Base-by-base conservation (phyloP, 1,140 invertebrate genomes). In the Bacillus rossius region DNA sequence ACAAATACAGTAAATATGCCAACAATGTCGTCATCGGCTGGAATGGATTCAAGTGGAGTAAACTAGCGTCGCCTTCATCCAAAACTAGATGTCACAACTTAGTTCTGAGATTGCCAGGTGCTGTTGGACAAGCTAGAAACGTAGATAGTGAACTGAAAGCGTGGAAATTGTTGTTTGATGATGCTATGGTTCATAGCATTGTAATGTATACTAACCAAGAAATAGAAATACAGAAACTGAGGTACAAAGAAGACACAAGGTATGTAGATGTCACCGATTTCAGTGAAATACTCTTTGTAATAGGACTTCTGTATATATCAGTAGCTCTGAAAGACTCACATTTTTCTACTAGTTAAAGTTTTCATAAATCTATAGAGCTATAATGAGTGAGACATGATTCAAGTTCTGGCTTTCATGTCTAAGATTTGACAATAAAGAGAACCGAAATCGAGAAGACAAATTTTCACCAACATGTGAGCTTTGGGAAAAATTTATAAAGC, bases 401-500 rank as follows among this genome's bases (percentile, higher is more conserved):
- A n/a, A 25, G n/a, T 50, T 50, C 25, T 23, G 20, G 16, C 16
- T 50, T n/a, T 23, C n/a, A 4, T 20, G 7, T 23, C 47, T 5
- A 4, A 20, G 61, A 13, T 65, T 65, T 59, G 64, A 59, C 29
- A 53, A 59, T 45, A 65, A 61, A 49, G 10, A n/a, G 5, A 47
- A 20, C 1, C 38, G 61, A 52, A 37, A 50, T 25, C 2, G n/a
- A 41, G 38, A 42, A 53, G 25, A 55, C 23, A 55, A 3, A 42
- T 43, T 55, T 23, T 19, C 8, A 16, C 37, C 53, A 19, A 14
- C 43, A 14, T 3, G 53, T 8, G 40, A 55, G 2, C 2, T 55
- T 7, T 7, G 53, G 53, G 29, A 55, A 10, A 22, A 1, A 20
- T 55, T 40, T 22, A 8, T 19, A 22, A 1, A 42, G 10, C 19